Percentiles rank a stretch among this genome's conserved stretches.
Conservation (phyloP, 2,888 invertebrate genomes). For the Megaustenia siamemsis region DNA sequence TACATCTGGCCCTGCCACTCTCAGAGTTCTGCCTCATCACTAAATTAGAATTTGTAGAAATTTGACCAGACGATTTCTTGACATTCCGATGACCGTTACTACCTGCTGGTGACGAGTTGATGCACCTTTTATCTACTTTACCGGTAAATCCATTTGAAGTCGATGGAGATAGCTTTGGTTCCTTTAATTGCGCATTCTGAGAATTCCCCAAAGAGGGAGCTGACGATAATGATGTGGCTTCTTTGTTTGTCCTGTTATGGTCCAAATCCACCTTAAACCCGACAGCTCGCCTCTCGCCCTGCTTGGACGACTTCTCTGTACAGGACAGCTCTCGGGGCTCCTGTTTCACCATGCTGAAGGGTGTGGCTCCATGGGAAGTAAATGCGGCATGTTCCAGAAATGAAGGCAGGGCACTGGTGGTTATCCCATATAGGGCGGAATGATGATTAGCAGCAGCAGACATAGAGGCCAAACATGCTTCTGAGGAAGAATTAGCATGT, state of each 20-base stretch:
- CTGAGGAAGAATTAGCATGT: slow-evolving; percentile 6
- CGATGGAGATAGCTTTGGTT: slow-evolving; percentile 41
- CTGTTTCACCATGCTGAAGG: slow-evolving; percentile 50
- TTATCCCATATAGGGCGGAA: slow-evolving; percentile 35
- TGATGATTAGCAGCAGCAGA: slow-evolving; percentile 45
- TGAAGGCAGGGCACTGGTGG: slow-evolving; percentile 25
- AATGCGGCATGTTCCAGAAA: slow-evolving; percentile 25
- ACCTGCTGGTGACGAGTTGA: neutral
- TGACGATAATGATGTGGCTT: neutral
- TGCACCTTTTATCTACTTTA: slow-evolving; percentile 10
- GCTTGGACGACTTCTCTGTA: slow-evolving; percentile 41
- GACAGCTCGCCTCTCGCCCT: slow-evolving; percentile 15
- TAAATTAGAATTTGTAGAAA: neutral
- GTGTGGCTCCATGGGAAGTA: slow-evolving; percentile 23
- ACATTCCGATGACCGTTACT: neutral
- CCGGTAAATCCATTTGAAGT: neutral
- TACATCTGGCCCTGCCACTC: neutral
- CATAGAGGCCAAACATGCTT: slow-evolving; percentile 47
- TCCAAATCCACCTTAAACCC: slow-evolving; percentile 47
- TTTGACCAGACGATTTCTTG: neutral
- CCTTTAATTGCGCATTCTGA: neutral
- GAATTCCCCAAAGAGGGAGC: neutral
- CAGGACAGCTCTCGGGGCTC: slow-evolving; percentile 48
- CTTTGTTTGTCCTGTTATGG: neutral
- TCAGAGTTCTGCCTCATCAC: neutral